Conservation (phyloP, 2,113 vertebrate genomes). For the Parotia lawesii region DNA sequence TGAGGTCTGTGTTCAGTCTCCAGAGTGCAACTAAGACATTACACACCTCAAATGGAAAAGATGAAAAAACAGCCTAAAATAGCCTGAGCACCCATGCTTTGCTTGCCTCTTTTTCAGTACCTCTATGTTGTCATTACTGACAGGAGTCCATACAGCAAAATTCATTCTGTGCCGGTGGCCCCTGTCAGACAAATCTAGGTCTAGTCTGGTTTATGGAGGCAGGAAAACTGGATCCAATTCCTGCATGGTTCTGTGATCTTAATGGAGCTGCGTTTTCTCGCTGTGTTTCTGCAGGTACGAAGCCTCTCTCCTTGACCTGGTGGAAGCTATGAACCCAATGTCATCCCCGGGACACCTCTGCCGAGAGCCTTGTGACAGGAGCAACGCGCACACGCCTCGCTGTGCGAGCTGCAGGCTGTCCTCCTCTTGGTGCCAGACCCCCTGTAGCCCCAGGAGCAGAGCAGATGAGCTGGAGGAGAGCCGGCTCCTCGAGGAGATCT, state of each 20-base stretch:
- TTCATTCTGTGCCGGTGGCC: not conserved
- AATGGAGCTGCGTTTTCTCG: not conserved
- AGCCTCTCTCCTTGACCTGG: constrained; percentile 79
- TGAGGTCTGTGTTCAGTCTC: not conserved
- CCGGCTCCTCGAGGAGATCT: constrained; percentile 90
- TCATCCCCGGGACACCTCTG: constrained; percentile 22
- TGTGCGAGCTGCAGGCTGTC: not conserved
- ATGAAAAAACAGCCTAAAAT: not conserved
- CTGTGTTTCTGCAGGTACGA: constrained; percentile 75
- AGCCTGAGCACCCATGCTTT: not conserved
- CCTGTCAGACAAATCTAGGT: not conserved
- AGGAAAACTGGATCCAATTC: not conserved
- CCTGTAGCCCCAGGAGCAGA: constrained; percentile 45
- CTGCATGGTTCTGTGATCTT: not conserved
- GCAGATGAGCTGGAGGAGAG: constrained; percentile 82
- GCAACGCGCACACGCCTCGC: not conserved
- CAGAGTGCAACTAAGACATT: not conserved
- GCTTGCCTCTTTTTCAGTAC: not conserved
- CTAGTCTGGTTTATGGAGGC: not conserved
- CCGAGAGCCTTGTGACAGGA: not conserved
- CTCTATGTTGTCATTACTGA: not conserved
- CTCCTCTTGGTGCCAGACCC: not conserved
- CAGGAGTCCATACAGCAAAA: not conserved
- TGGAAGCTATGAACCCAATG: constrained; percentile 79
- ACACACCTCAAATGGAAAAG: not conserved